Percentiles rank a stretch among this genome's conserved stretches.
These are phyloP conservation scores for Cephonodes hylas DNA, from an alignment of 2,888 invertebrate genomes.

Conservation along the genomic window DNA sequence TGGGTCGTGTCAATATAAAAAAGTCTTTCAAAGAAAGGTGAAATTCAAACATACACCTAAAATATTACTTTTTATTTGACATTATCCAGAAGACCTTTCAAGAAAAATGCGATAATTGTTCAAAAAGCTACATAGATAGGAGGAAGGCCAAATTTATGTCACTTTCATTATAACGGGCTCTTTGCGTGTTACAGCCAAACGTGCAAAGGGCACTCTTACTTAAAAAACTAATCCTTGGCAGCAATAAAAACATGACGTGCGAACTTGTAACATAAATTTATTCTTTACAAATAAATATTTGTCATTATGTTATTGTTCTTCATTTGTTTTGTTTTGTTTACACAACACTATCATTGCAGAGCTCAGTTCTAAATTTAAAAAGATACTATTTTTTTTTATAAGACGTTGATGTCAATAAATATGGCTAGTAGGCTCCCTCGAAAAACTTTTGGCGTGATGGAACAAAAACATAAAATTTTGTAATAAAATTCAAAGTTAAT, in stretches of 20 bases:
- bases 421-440: background rate
- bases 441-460: background rate
- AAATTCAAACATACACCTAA: background rate
- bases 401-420: too few relatives aligned
- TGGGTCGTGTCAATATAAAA: too few relatives aligned
- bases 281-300: background rate
- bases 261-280: background rate
- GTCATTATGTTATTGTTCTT: background rate
- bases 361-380: too few relatives aligned
- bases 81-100: background rate
- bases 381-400: too few relatives aligned
- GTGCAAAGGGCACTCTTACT: background rate
- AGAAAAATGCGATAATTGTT: background rate
- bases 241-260: background rate
- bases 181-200: background rate
- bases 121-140: background rate
- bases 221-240: background rate
- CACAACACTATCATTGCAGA: background rate
- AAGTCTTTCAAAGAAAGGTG: background rate
- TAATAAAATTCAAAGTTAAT: background rate
- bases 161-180: background rate
- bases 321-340: background rate
- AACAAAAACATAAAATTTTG: background rate
- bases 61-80: background rate
- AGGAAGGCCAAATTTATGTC: constrained; percentile 1